Conservation (phyloP, 2,797 vertebrate species). For the Odontamblyopus rebecca region DNA sequence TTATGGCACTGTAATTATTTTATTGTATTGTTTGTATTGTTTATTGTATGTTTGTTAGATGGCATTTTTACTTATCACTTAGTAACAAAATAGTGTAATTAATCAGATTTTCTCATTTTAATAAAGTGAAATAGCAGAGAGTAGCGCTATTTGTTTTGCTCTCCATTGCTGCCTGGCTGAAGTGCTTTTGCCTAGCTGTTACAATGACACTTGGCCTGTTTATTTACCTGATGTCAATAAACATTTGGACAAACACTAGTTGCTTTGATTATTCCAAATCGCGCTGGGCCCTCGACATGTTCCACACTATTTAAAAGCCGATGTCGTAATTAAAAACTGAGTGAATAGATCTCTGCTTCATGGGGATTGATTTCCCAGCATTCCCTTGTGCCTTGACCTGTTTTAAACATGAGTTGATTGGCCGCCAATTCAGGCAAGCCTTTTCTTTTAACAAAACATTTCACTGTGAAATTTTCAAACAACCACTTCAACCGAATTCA, state of each 20-base stretch:
- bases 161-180: neutral
- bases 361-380: slow-evolving; percentile 61
- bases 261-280: slow-evolving; percentile 8
- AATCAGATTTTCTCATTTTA: neutral
- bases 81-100: neutral
- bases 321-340: slow-evolving; percentile 62
- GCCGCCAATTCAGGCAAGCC: slow-evolving; percentile 49
- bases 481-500: slow-evolving; percentile 64
- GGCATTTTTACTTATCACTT: neutral
- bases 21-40: no score
- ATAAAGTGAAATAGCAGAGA: slow-evolving; percentile 7
- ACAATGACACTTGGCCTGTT: neutral
- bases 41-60: neutral
- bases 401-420: slow-evolving; percentile 62
- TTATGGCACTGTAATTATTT: neutral
- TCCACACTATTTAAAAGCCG: slow-evolving; percentile 56
- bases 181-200: neutral
- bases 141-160: neutral
- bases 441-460: slow-evolving; percentile 67
- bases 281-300: slow-evolving; percentile 31
- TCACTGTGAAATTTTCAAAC: slow-evolving; percentile 72
- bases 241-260: slow-evolving; percentile 1
- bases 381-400: slow-evolving; percentile 63
- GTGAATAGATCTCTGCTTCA: slow-evolving; percentile 67
- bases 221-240: slow-evolving; percentile 10